These are phyloP conservation scores for Egretta garzetta DNA, from an alignment of 2,113 vertebrate species.

Conservation along the genomic window DNA sequence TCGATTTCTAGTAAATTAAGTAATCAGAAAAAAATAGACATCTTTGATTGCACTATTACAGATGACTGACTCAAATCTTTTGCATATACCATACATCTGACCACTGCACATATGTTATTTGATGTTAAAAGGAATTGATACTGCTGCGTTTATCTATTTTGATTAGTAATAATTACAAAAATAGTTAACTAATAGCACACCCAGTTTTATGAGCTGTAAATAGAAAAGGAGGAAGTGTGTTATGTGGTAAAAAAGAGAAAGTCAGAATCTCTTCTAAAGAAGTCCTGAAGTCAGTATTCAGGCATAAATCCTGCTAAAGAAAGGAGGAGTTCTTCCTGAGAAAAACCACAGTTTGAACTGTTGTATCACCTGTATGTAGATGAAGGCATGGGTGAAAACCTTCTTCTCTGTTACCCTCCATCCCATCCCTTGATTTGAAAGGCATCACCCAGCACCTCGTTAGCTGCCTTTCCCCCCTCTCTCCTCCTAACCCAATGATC, in stretches of 20 bases:
- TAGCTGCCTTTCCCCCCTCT: too few relatives aligned
- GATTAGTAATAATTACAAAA: neutral
- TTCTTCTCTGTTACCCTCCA: neutral
- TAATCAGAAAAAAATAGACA: neutral
- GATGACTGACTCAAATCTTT: neutral
- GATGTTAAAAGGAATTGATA: slow-evolving; percentile 12
- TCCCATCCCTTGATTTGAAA: neutral
- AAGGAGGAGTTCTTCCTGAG: neutral
- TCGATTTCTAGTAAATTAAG: slow-evolving; percentile 9
- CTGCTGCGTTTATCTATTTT: neutral
- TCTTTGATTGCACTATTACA: neutral
- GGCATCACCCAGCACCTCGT: neutral
- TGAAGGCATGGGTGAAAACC: neutral
- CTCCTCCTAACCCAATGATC: neutral
- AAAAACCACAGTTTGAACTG: neutral
- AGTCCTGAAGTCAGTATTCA: neutral
- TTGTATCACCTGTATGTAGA: neutral
- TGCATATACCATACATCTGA: neutral
- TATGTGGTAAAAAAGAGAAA: neutral
- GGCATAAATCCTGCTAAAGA: neutral
- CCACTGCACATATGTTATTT: neutral
- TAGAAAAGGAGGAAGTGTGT: slow-evolving; percentile 29
- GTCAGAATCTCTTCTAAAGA: neutral
- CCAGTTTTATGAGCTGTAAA: neutral
- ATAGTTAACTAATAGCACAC: neutral